Evolutionary conservation across 2,888 invertebrate genomes (phyloP).

Genomic region (Agrochola litura): DNA sequence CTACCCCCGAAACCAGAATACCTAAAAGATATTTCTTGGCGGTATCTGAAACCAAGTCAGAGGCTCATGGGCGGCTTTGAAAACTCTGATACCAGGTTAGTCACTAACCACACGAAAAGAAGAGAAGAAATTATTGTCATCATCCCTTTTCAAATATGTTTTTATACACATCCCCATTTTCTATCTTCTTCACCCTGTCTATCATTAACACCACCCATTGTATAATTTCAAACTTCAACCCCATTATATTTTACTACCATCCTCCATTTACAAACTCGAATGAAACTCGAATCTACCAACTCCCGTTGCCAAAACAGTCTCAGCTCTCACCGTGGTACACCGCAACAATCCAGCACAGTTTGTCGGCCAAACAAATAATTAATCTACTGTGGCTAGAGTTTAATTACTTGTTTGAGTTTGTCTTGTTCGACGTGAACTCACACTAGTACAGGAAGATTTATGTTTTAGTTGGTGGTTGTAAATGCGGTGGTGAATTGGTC

Average conservation of each 20-base stretch:
- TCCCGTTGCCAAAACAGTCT: slow-evolving; percentile 49
- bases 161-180: background rate
- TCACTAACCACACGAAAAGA: no score
- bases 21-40: no score
- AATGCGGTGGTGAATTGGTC: background rate
- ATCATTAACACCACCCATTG: background rate
- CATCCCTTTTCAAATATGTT: background rate
- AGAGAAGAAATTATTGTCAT: no score
- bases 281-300: slow-evolving; percentile 33
- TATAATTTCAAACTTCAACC: background rate
- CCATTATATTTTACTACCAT: slow-evolving; percentile 17
- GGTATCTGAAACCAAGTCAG: no score
- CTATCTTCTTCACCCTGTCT: background rate
- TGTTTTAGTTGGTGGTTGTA: slow-evolving; percentile 22
- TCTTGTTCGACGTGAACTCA: slow-evolving; percentile 68
- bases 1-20: no score
- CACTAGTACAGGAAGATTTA: slow-evolving; percentile 42
- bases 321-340: slow-evolving; percentile 59
- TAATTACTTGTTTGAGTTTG: slow-evolving; percentile 88
- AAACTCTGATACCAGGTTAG: no score
- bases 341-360: slow-evolving; percentile 77
- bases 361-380: slow-evolving; percentile 87
- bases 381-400: slow-evolving; percentile 85
- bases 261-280: slow-evolving; percentile 46
- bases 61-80: no score